Conservation (phyloP, 2,888 invertebrate genomes). For the Drosophila seclusa region DNA sequence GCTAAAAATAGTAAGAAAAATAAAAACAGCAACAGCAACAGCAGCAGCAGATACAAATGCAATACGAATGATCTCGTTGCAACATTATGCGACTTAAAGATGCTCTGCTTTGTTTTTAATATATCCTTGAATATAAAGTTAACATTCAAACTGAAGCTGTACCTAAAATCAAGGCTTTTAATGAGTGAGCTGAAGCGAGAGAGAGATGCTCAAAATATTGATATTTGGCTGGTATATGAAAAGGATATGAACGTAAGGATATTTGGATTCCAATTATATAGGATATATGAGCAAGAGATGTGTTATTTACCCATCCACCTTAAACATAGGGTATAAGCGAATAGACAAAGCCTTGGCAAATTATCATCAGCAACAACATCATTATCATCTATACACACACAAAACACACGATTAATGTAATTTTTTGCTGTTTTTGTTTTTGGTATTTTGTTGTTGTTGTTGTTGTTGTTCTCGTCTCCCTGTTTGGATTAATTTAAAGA, state of each 20-base stretch:
- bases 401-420: conserved; percentile 69
- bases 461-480: conserved; percentile 63
- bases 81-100: conserved; percentile 1
- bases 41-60: conserved; percentile 24
- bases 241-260: not conserved
- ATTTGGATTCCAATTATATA: not conserved
- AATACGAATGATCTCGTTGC: too few relatives aligned
- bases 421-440: conserved; percentile 58
- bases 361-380: conserved; percentile 45
- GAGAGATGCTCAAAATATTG: not conserved
- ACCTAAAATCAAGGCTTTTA: not conserved
- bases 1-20: conserved; percentile 73
- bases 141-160: not conserved
- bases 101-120: conserved; percentile 3
- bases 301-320: too few relatives aligned
- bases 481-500: conserved; percentile 79
- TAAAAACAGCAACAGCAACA: conserved; percentile 29
- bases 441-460: conserved; percentile 35
- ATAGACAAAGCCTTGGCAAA: conserved; percentile 40
- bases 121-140: not conserved
- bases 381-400: conserved; percentile 22
- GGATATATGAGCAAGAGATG: not conserved
- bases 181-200: not conserved
- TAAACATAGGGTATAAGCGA: conserved; percentile 12
- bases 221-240: not conserved